Conservation (phyloP, 1,140 invertebrate genomes). For the Caenorhabditis briggsae region DNA sequence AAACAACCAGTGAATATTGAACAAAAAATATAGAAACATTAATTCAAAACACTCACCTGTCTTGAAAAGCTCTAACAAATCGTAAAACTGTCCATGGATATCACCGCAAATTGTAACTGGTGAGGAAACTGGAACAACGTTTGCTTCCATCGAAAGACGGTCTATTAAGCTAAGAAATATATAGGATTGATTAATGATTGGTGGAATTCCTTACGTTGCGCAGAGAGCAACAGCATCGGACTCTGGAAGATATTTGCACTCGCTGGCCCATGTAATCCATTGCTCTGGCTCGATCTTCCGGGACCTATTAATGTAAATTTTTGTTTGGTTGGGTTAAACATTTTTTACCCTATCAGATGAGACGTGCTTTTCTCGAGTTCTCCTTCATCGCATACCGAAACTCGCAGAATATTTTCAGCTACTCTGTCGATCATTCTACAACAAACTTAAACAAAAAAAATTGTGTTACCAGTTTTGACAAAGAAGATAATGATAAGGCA, state of each 20-base stretch:
- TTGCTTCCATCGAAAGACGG: conserved; percentile 65
- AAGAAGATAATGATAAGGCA: not conserved
- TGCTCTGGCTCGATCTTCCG: conserved; percentile 65
- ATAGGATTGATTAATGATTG: not conserved
- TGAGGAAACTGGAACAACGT: conserved; percentile 70
- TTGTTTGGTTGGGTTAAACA: not conserved
- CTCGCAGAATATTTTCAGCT: conserved; percentile 19
- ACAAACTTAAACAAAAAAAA: not conserved
- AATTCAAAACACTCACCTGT: conserved; percentile 85
- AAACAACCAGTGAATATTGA: not conserved
- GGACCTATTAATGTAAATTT: not conserved
- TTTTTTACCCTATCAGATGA: conserved; percentile 7
- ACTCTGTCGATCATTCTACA: conserved; percentile 33
- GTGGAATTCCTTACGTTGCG: conserved; percentile 67
- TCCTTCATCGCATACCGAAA: conserved; percentile 38
- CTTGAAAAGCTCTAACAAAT: conserved; percentile 98
- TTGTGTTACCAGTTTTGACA: not conserved
- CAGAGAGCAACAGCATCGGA: conserved; percentile 73
- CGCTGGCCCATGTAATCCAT: conserved; percentile 71
- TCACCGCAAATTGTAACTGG: conserved; percentile 77
- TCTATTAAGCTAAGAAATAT: conserved; percentile 67
- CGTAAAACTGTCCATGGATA: conserved; percentile 84
- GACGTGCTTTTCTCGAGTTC: conserved; percentile 23
- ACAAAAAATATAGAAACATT: not conserved
- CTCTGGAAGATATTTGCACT: conserved; percentile 76